These are phyloP conservation scores for Columba livia DNA, from an alignment of 2,113 vertebrate genomes.

Conservation along the genomic window DNA sequence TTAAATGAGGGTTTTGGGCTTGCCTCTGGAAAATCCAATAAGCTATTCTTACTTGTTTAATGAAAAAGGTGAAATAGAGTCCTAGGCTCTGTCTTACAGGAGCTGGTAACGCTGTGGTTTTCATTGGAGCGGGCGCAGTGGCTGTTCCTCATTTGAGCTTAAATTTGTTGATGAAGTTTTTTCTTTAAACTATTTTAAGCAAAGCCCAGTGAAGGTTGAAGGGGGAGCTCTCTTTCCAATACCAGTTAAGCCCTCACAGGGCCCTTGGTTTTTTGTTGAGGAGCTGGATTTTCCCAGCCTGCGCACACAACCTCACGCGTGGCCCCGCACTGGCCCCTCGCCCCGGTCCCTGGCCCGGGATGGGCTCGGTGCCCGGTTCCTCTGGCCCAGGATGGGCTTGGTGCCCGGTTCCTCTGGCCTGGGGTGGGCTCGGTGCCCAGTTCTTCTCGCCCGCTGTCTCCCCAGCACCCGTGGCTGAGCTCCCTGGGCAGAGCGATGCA, in stretches of 20 bases:
- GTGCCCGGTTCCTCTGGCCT: no score
- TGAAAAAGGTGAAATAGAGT: conserved; percentile 5
- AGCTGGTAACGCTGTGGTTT: background rate
- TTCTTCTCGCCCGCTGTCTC: background rate
- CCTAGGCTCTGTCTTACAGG: background rate
- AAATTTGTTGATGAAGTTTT: background rate
- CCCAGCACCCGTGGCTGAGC: background rate
- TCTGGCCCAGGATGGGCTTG: no score
- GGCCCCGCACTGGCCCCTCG: no score
- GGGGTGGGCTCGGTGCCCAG: no score
- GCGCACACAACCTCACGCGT: no score
- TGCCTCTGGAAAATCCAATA: conserved; percentile 3
- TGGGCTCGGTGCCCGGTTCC: no score
- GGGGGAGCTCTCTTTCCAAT: background rate
- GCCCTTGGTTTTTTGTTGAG: background rate
- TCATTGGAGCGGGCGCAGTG: background rate
- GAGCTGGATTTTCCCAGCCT: background rate
- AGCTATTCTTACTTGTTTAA: background rate
- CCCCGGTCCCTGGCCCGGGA: no score
- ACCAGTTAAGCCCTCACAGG: background rate
- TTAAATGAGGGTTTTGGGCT: conserved; percentile 2
- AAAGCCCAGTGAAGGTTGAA: background rate
- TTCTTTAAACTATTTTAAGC: background rate
- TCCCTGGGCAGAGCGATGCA: background rate
- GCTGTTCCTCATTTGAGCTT: background rate